Conservation (phyloP, 2,888 invertebrate genomes). For the Nemapogon koenigi region DNA sequence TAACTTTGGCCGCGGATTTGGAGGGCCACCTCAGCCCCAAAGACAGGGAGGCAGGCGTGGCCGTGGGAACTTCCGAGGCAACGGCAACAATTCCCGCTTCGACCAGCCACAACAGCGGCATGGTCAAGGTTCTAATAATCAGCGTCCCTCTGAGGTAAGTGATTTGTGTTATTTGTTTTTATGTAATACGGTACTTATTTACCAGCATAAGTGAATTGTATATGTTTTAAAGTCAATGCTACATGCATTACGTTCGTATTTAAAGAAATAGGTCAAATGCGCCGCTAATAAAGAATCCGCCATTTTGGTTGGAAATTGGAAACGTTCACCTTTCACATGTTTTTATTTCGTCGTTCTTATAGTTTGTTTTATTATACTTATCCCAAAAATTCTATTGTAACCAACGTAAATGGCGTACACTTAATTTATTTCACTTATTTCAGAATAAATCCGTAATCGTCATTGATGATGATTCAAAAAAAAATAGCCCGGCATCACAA, state of each 20-base stretch:
- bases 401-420: not conserved
- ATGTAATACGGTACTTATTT: no score
- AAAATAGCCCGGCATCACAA: no score
- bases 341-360: no score
- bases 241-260: not conserved
- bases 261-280: not conserved
- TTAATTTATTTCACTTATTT: not conserved
- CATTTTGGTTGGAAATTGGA: no score
- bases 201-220: no score
- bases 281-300: not conserved
- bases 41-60: slow-evolving; percentile 47
- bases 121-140: not conserved
- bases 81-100: slow-evolving; percentile 44
- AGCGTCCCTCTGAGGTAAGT: not conserved
- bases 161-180: no score
- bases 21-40: slow-evolving; percentile 55
- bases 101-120: no score
- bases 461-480: slow-evolving; percentile 7
- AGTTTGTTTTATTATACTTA: no score
- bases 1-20: slow-evolving; percentile 54
- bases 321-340: no score
- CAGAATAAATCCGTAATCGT: not conserved
- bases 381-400: no score
- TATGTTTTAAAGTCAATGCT: not conserved
- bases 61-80: slow-evolving; percentile 30